These are phyloP conservation scores for Scaptodrosophila latifasciaeformis DNA, from an alignment of 2,888 invertebrate genomes.

Conservation along the genomic window DNA sequence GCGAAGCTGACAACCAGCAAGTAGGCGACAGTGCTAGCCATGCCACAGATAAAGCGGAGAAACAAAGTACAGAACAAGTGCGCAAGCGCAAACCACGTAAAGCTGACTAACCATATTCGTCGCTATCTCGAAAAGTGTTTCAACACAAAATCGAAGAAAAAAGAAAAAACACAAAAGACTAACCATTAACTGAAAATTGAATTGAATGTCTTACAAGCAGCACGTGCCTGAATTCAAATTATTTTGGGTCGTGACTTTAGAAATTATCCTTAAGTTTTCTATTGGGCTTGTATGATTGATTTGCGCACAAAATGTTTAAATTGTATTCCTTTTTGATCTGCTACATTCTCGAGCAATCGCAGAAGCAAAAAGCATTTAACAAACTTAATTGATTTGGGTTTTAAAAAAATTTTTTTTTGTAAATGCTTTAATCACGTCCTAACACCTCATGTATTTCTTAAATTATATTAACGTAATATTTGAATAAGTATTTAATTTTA, in stretches of 20 bases:
- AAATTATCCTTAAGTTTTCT: too few relatives aligned
- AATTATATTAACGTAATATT: slow-evolving; percentile 37
- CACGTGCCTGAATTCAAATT: too few relatives aligned
- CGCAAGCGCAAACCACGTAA: slow-evolving; percentile 85
- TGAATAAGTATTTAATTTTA: slow-evolving; percentile 28
- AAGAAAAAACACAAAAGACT: slow-evolving; percentile 46
- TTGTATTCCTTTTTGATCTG: too few relatives aligned
- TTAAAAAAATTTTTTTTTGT: too few relatives aligned
- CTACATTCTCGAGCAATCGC: too few relatives aligned
- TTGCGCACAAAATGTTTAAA: slow-evolving; percentile 20
- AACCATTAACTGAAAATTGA: slow-evolving; percentile 27
- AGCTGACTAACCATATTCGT: slow-evolving; percentile 77
- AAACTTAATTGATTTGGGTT: too few relatives aligned
- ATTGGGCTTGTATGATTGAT: too few relatives aligned
- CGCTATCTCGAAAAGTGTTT: neutral
- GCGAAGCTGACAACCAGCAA: slow-evolving; percentile 31
- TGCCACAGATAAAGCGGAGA: slow-evolving; percentile 25
- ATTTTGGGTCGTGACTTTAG: too few relatives aligned
- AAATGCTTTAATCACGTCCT: slow-evolving; percentile 12
- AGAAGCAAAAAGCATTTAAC: too few relatives aligned
- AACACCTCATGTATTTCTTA: slow-evolving; percentile 48
- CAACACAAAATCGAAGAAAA: neutral
- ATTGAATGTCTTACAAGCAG: too few relatives aligned
- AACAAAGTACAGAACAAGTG: slow-evolving; percentile 72
- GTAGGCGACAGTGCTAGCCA: slow-evolving; percentile 28